Base-by-base conservation (phyloP, 2,797 vertebrate species). In the Eutrigla gurnardus region DNA sequence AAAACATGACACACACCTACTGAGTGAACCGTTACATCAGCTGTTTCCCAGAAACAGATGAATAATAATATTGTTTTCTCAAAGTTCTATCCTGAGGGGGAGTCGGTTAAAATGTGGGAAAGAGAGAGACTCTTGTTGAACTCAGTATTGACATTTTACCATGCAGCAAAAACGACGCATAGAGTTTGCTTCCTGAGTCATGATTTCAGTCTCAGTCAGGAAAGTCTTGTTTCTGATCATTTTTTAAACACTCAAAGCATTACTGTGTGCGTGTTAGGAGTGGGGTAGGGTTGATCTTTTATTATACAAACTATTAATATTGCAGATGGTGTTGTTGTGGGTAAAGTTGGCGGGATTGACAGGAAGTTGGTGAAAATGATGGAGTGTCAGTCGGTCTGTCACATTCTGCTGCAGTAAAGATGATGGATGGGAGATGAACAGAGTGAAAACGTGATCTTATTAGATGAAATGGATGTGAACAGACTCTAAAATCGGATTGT, bases 21-120 rank as follows among this genome's bases (percentile, higher is more conserved):
- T 75, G 79, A 68, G 35, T 50, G 54, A 47, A 63, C 70, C n/a
- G 47, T 73, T 65, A 40, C 65, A 83, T 79, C 70, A 71, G 69
- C 62, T 74, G 63, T 66, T 83, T 76, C 50, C 65, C 10, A 32
- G 57, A 74, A 73, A 65, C 35, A 18, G 50, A 64, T 54, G 46
- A 64, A 25, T 62, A 35, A 68, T 33, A 18, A 35, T 35, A 61
- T 12, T 60, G 17, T 17, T 60, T 8, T 37, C 36, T 45, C 49
- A 53, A 3, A 42, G 55, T 73, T 78, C 52, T 46, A 12, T 7
- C 37, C 9, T 5, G 42, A 71, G 55, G 32, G 3, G 49, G 37
- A 65, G 36, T 55, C 53, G 15, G 33, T 3, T n/a, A 39, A 11
- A 39, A 39, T 25, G 39, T 4, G 62, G 4, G 46, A 18, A 2